These are phyloP conservation scores for Anarsia innoxiella DNA, from an alignment of 2,888 invertebrate genomes.

Conservation along the genomic window DNA sequence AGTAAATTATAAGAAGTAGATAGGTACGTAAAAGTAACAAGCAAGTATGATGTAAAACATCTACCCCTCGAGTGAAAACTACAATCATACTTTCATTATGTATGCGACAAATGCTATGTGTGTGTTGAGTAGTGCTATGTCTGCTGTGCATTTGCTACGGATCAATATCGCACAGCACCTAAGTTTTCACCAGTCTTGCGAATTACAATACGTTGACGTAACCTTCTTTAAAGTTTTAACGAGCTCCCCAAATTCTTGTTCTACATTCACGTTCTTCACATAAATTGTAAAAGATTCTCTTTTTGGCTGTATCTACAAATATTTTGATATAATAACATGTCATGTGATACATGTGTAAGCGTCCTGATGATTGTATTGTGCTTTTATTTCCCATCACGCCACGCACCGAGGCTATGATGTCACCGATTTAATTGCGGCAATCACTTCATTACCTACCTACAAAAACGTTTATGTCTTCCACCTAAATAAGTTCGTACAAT, in stretches of 20 bases:
- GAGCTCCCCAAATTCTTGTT: background rate
- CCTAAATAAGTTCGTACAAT: constrained; percentile 31
- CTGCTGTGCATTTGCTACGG: constrained; percentile 9
- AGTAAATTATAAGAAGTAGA: too few relatives aligned
- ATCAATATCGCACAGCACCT: constrained; percentile 10
- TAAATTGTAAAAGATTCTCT: background rate
- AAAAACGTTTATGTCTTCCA: constrained; percentile 43
- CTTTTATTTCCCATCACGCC: constrained; percentile 59
- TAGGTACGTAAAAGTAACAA: background rate
- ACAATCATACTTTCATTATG: constrained; percentile 6
- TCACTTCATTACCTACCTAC: constrained; percentile 59
- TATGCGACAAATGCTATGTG: constrained; percentile 5
- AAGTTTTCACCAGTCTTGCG: constrained; percentile 9
- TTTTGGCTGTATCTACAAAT: constrained; percentile 6
- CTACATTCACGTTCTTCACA: background rate
- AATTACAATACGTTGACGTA: background rate
- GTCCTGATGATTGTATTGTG: constrained; percentile 55
- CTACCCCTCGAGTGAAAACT: too few relatives aligned
- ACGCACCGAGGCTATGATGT: constrained; percentile 55
- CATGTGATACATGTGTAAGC: constrained; percentile 24
- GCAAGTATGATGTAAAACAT: too few relatives aligned
- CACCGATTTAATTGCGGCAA: constrained; percentile 65
- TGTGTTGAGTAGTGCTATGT: background rate
- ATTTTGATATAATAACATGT: constrained; percentile 19
- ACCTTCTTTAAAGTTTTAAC: background rate